Conservation (phyloP, 2,113 vertebrate species). For the Picathartes gymnocephalus region DNA sequence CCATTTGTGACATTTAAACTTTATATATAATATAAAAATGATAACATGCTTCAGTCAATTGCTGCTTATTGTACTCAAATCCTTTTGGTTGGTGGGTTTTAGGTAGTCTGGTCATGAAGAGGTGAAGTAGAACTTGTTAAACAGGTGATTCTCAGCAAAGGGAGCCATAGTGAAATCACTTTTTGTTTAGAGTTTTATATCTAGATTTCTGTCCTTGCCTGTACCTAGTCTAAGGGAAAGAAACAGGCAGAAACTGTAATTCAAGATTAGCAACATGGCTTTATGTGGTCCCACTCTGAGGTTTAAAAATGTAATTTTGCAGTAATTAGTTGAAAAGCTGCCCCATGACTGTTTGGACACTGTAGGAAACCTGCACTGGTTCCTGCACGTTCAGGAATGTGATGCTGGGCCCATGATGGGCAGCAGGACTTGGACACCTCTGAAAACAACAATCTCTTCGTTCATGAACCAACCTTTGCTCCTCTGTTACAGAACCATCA, state of each 20-base stretch:
- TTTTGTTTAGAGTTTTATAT: not conserved
- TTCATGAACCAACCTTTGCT: fast-evolving
- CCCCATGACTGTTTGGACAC: fast-evolving
- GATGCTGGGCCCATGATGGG: fast-evolving
- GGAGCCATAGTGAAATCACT: not conserved
- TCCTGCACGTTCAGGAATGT: not conserved
- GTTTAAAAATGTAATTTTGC: not conserved
- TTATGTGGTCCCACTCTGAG: not conserved
- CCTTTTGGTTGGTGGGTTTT: not conserved
- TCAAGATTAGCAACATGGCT: fast-evolving
- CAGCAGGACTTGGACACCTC: not conserved
- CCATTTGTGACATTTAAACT: not conserved
- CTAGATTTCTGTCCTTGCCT: not conserved
- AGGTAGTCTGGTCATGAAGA: not conserved
- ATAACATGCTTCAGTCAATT: not conserved
- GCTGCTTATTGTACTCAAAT: not conserved
- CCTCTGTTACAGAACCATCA: not conserved
- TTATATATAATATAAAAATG: not conserved
- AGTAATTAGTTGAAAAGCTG: not conserved
- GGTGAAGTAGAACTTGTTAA: not conserved
- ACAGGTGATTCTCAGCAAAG: not conserved
- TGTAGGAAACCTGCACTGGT: not conserved
- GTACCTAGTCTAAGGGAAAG: not conserved
- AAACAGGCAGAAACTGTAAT: not conserved
- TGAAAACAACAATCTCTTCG: not conserved